phyloP scores from a whole-genome alignment of 1,140 invertebrate genomes.

The Pogonus chalceus region DNA sequence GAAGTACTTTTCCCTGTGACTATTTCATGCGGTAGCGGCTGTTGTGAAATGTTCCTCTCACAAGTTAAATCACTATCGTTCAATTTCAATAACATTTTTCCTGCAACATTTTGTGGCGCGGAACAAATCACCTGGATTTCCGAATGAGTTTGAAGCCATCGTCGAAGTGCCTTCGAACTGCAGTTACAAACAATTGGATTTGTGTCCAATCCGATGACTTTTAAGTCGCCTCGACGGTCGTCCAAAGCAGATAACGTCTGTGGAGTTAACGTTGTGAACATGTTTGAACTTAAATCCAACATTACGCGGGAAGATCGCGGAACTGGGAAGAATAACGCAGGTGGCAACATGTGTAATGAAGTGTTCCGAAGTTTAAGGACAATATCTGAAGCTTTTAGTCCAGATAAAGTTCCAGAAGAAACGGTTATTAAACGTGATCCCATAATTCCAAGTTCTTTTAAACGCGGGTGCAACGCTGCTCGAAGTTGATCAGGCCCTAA shows the following conservation, averaged over 20 bases:
- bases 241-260: conserved; percentile 70
- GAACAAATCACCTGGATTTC: conserved; percentile 48
- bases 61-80: conserved; percentile 70
- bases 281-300: conserved; percentile 68
- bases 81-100: conserved; percentile 57
- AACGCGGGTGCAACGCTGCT: conserved; percentile 64
- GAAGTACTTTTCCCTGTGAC: conserved; percentile 35
- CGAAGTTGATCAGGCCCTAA: conserved; percentile 75
- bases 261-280: conserved; percentile 60
- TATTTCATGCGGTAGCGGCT: conserved; percentile 33
- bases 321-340: conserved; percentile 75
- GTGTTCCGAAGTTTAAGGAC: conserved; percentile 67
- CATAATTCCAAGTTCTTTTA: conserved; percentile 60
- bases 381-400: conserved; percentile 57
- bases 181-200: conserved; percentile 83
- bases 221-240: conserved; percentile 62
- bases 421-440: conserved; percentile 67
- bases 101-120: conserved; percentile 55
- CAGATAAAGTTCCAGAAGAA: conserved; percentile 70
- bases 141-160: conserved; percentile 59
- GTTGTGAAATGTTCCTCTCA: conserved; percentile 42
- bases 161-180: conserved; percentile 61
- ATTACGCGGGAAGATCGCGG: conserved; percentile 72
- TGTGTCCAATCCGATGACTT: conserved; percentile 56
- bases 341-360: conserved; percentile 62